These are phyloP conservation scores for Hybognathus amarus DNA, from an alignment of 2,797 vertebrate genomes.

Conservation along the genomic window DNA sequence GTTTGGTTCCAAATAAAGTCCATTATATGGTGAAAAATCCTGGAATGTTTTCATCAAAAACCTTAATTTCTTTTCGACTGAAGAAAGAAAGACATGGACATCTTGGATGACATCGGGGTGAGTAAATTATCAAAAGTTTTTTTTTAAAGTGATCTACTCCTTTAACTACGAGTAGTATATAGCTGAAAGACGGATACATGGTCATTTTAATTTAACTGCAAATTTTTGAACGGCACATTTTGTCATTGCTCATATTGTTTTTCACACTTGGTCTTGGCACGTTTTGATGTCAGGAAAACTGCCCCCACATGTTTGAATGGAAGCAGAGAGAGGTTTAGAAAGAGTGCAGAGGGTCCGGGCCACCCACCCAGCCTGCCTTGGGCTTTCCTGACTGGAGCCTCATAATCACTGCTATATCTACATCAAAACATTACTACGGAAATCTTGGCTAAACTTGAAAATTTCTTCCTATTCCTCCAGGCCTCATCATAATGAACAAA, in stretches of 20 bases:
- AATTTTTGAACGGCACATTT: background rate
- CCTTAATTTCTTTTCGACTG: too few species aligned
- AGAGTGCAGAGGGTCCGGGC: conserved; percentile 28
- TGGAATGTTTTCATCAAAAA: too few species aligned
- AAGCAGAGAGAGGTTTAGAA: conserved; percentile 43
- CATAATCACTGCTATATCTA: conserved; percentile 42
- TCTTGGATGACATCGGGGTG: too few species aligned
- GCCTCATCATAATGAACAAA: background rate
- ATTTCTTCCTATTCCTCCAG: conserved; percentile 1
- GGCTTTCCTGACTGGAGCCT: conserved; percentile 50
- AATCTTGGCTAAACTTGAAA: conserved; percentile 14
- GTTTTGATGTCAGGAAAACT: conserved; percentile 40
- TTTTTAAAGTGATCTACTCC: too few species aligned
- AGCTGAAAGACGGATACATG: background rate
- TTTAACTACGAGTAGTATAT: too few species aligned
- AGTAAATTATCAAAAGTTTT: too few species aligned
- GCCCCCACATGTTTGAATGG: conserved; percentile 45
- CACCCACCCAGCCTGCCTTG: conserved; percentile 57
- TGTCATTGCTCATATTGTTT: background rate
- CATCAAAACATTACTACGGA: conserved; percentile 30
- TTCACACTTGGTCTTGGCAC: conserved; percentile 23
- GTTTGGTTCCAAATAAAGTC: too few species aligned
- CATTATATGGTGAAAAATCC: too few species aligned
- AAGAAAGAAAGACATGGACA: too few species aligned
- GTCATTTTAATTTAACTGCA: background rate